Base-by-base conservation (phyloP, 2,113 vertebrate species). In the Turdus rufiventris region DNA sequence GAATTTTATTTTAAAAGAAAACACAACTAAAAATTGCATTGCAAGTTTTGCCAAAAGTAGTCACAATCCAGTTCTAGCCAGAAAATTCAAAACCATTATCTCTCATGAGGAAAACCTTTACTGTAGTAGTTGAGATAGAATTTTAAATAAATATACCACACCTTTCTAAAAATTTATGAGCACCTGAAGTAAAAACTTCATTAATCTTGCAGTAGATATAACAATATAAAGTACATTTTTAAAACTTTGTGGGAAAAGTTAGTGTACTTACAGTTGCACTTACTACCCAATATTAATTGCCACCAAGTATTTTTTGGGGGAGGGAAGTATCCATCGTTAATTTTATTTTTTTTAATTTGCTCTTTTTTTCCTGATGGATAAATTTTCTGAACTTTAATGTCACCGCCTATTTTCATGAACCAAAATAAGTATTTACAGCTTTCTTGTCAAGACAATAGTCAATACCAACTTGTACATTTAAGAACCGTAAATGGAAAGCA, bases 1-100 rank as follows among this genome's bases (percentile, higher is more conserved):
- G 12, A 54, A 63, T 66, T 73, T 71, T 47, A 76, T 73, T 77
- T 67, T 57, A 91, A 42, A 77, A 77, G 45, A 80, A 85, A 89
- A 85, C 0, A 5, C 5, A 87, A 78, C 38, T 47, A 60, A 63
- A 94, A 78, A 81, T 10, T 18, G 43, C 45, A 51, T 3, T 63
- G 14, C 40, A 31, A 11, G 17, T 63, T 72, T 85, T 57, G 73
- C 38, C 36, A 63, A 36, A 71, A 72, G 31, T 20, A 73, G 31
- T 51, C n/a, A 60, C 48, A 89, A 87, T 60, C 19, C 48, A 87
- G 24, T 43, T 85, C 36, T 53, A 87, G 18, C 26, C 68, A 81
- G 43, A 28, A 91, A 77, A 91, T 63, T 72, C 57, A 75, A 91
- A 86, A 70, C 40, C 18, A 73, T 56, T 62, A 18, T 34, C 40